phyloP scores from a whole-genome alignment of 2,113 vertebrate species.

The Ginglymostoma cirratum region DNA sequence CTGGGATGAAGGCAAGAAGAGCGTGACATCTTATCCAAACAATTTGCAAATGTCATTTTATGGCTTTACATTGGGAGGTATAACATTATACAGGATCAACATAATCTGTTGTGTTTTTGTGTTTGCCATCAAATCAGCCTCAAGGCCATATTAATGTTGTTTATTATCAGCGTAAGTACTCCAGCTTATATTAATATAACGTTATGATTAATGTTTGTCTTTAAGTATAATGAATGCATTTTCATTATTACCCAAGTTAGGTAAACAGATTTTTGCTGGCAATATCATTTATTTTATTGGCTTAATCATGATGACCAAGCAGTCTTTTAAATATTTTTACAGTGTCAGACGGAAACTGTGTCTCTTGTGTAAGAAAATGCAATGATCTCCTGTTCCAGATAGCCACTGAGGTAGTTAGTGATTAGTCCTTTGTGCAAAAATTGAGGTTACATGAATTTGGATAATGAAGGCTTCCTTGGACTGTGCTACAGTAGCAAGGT shows the following conservation, averaged over 20 bases:
- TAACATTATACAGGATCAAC: slow-evolving; percentile 8
- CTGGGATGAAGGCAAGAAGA: slow-evolving; percentile 31
- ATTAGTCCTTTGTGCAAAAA: slow-evolving; percentile 18
- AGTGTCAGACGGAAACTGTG: neutral
- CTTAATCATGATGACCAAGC: neutral
- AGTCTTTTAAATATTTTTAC: slow-evolving; percentile 1
- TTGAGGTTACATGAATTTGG: slow-evolving; percentile 23
- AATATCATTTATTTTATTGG: neutral
- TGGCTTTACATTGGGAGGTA: neutral
- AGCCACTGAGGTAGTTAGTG: slow-evolving; percentile 7
- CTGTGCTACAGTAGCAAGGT: neutral
- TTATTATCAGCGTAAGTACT: neutral
- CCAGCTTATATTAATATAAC: neutral
- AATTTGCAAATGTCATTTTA: neutral
- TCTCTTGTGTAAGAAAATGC: neutral
- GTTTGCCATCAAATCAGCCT: slow-evolving; percentile 25
- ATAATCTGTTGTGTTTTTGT: slow-evolving; percentile 12
- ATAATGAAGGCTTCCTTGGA: slow-evolving; percentile 23
- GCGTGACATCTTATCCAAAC: slow-evolving; percentile 19
- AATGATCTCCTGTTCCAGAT: neutral
- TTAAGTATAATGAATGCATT: neutral
- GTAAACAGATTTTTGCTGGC: neutral
- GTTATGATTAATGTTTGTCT: slow-evolving; percentile 14
- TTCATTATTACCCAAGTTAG: neutral
- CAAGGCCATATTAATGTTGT: neutral